Conservation (phyloP, 2,888 invertebrate genomes). For the Alcis repandata region DNA sequence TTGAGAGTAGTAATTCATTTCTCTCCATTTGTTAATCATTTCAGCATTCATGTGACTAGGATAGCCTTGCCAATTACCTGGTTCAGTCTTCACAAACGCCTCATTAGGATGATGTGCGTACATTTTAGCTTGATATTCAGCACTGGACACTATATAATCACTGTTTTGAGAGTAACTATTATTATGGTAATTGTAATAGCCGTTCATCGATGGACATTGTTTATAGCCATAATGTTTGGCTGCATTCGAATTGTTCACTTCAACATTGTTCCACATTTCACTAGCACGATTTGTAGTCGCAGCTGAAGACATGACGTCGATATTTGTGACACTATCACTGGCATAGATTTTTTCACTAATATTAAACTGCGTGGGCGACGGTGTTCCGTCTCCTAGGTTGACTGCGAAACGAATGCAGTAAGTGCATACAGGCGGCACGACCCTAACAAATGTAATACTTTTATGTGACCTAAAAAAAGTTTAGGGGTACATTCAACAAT, state of each 20-base stretch:
- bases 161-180: slow-evolving; percentile 65
- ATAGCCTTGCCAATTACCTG: slow-evolving; percentile 69
- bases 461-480: slow-evolving; percentile 86
- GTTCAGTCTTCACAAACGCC: slow-evolving; percentile 71
- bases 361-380: slow-evolving; percentile 78
- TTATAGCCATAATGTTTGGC: slow-evolving; percentile 65
- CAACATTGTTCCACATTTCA: slow-evolving; percentile 79
- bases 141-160: slow-evolving; percentile 61
- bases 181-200: slow-evolving; percentile 69
- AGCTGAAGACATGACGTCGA: slow-evolving; percentile 68
- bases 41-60: slow-evolving; percentile 62
- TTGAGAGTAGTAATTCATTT: slow-evolving; percentile 71
- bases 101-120: slow-evolving; percentile 58
- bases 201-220: slow-evolving; percentile 63
- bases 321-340: slow-evolving; percentile 59
- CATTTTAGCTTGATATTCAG: slow-evolving; percentile 57
- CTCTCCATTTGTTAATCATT: slow-evolving; percentile 74
- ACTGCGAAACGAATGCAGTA: slow-evolving; percentile 83
- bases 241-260: slow-evolving; percentile 69
- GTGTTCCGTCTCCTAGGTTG: slow-evolving; percentile 68
- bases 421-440: slow-evolving; percentile 78
- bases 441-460: slow-evolving; percentile 85
- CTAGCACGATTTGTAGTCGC: slow-evolving; percentile 73
- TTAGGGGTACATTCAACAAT: slow-evolving; percentile 85
- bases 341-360: slow-evolving; percentile 56